phyloP scores from a whole-genome alignment of 2,797 vertebrate genomes.

The Crocidura indochinensis region DNA sequence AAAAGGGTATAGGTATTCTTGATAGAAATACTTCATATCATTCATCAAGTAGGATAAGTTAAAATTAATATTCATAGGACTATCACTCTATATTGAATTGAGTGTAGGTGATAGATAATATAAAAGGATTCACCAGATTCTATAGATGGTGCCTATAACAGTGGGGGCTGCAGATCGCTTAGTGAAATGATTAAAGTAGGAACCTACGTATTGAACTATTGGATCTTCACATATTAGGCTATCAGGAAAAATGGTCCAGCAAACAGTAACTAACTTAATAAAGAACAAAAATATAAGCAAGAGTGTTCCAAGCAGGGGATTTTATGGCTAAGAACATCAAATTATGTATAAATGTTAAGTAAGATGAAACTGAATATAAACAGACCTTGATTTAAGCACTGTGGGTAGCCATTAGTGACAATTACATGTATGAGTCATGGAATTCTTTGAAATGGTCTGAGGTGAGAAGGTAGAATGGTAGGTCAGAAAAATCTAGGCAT shows the following conservation, averaged over 20 bases:
- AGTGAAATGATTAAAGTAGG: constrained; percentile 3
- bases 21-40: background rate
- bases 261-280: background rate
- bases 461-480: background rate
- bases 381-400: background rate
- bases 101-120: constrained; percentile 1
- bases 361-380: background rate
- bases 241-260: constrained; percentile 10
- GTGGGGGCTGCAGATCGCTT: background rate
- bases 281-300: constrained; percentile 34
- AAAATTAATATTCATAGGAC: background rate
- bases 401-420: background rate
- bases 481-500: background rate
- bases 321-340: background rate
- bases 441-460: background rate
- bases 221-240: background rate
- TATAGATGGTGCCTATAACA: constrained; percentile 5
- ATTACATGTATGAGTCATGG: background rate
- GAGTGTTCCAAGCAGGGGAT: background rate
- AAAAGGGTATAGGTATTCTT: background rate
- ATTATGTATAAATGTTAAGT: background rate
- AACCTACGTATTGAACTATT: background rate
- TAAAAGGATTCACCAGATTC: background rate
- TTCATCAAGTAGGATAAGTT: background rate
- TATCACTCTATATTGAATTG: background rate